A percentile compares a stretch with the other conserved stretches of the same genome.
Evolutionary conservation across 2,797 vertebrate genomes (phyloP).

Genomic region (Anguilla pacifica): DNA sequence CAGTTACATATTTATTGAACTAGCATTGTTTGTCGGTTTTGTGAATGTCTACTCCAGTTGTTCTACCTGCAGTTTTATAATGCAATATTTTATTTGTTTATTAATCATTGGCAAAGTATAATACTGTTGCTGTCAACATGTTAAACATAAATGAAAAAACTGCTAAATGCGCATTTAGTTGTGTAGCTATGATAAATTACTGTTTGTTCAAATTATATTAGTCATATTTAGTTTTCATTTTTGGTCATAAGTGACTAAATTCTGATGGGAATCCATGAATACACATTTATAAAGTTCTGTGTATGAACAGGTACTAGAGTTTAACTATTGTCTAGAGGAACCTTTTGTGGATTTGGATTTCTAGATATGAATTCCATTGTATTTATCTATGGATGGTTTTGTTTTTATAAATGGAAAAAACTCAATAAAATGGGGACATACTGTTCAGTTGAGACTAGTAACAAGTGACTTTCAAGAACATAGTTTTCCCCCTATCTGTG

Average conservation of each 20-base stretch:
- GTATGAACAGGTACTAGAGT: background rate
- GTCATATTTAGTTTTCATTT: background rate
- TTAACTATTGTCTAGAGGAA: slow-evolving; percentile 9
- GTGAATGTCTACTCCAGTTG: slow-evolving; percentile 2
- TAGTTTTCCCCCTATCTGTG: background rate
- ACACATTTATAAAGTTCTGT: slow-evolving; percentile 10
- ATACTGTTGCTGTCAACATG: background rate
- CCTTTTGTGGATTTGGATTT: slow-evolving; percentile 12
- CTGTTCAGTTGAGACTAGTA: background rate
- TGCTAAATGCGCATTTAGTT: background rate
- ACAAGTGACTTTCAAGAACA: background rate
- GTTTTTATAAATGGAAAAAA: slow-evolving; percentile 7
- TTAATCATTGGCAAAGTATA: slow-evolving; percentile 6
- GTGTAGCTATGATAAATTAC: background rate
- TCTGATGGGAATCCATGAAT: background rate
- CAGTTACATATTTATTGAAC: background rate
- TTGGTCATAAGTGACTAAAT: background rate
- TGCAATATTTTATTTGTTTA: background rate
- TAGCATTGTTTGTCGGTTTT: background rate
- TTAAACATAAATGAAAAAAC: background rate
- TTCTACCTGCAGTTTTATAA: slow-evolving; percentile 5
- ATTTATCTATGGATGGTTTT: background rate
- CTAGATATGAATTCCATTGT: background rate
- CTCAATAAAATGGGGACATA: slow-evolving; percentile 14
- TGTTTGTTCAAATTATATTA: background rate